Base-by-base conservation (phyloP, 2,797 vertebrate species). In the Acipenser transmontanus region DNA sequence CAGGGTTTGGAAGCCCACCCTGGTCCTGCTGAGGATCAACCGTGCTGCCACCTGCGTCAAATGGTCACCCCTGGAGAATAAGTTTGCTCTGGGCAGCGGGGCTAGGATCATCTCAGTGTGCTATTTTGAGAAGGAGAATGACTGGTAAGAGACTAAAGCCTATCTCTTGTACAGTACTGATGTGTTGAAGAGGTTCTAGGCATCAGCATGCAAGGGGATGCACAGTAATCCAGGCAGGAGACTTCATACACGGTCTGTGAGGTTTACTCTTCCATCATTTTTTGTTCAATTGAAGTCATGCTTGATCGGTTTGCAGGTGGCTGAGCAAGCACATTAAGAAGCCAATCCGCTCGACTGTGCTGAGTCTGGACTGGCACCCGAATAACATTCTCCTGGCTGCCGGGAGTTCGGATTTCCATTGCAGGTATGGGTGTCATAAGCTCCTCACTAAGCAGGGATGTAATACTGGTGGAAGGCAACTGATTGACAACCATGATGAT, bases 21-120 rank as follows among this genome's bases (percentile, higher is more conserved):
- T 88, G 71, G 87, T 91, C 20, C 78, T 87, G 64, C 87, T 91
- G 52, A 84, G 82, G 20, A 71, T 91, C 79, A 93, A 76, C 73
- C 74, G 88, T 1, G 90, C 90, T 5, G 89, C 84, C 20, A 87
- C 87, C 1, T 87, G 77, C 56, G 90, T 91, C 54, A 89, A 89
- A 76, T 77, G 84, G 87, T 90, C 89, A 1, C 88, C 91, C 0
- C 76, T 69, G 71, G 91, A 89, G 76, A 92, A 91, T 69, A 81
- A 91, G 84, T 89, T 92, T 6, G 90, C 91, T 7, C 73, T 87
- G 71, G 91, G 92, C 69, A 92, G 90, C 5, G 91, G 83, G 50
- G 91, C 91, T 60, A 87, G 88, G 66, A 85, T 93, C 65, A 91
- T 92, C 84, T 90, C 93, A 10, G 87, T 93, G 72, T 94, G 93